Base-by-base conservation (phyloP, 2,113 vertebrate genomes). In the Megatriorchis doriae region DNA sequence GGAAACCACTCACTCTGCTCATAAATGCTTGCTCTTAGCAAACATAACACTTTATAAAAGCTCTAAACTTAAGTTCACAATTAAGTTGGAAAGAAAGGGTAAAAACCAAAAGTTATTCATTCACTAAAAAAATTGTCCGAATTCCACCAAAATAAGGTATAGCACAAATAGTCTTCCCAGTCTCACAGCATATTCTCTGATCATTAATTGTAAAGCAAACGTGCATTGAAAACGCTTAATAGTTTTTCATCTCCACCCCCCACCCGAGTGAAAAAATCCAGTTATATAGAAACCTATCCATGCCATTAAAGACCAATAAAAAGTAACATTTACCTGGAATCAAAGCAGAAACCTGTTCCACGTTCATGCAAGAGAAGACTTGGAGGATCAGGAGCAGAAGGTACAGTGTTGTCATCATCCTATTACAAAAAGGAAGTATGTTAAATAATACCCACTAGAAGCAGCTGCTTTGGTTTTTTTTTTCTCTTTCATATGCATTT, bases 331-430 rank as follows among this genome's bases (percentile, higher is more conserved):
- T 99, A 99, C 99, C 99, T 99, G 98, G 99, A 98, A 96, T 99
- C 99, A 98, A 99, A 99, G 98, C 99, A 99, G 97, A 99, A 99
- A 58, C 98, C 98, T 53, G 98, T 97, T 90, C 99, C 98, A 85
- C 98, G 99, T 19, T 99, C 98, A 29, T 96, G 99, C 96, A 98
- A 97, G 90, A 98, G 98, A 34, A 98, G 98, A 91, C 96, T 98
- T 38, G 97, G 98, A 72, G 98, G 97, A 78, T 98, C 98, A 58
- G 98, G 96, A 84, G 97, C 89, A 40, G 98, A 96, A 90, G 98
- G 98, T 67, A 88, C 91, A 34, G 81, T 81, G 45, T 98, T 98
- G 43, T 97, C 97, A 72, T 98, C 97, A 71, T 98, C 98, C 98
- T 98, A 72, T 26, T 36, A 52, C 93, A 83, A 77, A 93, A 21